These are phyloP conservation scores for Microcebus jonahi DNA, from an alignment of 2,113 vertebrate genomes.

Conservation along the genomic window DNA sequence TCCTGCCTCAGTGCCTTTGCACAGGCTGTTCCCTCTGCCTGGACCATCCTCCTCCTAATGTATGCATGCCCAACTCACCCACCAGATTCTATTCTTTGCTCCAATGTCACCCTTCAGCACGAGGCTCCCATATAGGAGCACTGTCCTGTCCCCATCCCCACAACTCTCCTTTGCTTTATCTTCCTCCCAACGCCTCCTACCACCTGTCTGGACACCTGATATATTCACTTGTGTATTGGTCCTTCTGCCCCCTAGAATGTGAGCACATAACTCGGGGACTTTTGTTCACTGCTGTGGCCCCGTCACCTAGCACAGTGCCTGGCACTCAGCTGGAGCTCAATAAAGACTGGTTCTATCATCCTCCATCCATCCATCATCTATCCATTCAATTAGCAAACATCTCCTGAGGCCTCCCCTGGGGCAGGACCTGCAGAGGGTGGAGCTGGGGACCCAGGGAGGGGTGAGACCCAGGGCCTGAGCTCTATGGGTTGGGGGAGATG, in stretches of 20 bases:
- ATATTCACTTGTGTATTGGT: neutral
- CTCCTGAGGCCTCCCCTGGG: neutral
- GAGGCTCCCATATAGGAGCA: neutral
- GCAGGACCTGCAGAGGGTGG: neutral
- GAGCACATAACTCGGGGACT: neutral
- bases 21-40: neutral
- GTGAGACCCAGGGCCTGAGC: neutral
- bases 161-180: neutral
- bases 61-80: neutral
- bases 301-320: neutral
- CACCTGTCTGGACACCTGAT: neutral
- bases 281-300: neutral
- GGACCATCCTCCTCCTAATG: neutral
- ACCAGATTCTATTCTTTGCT: neutral
- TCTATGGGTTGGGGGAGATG: neutral
- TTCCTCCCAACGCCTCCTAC: neutral
- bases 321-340: neutral
- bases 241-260: neutral
- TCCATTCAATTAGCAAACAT: neutral
- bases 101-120: neutral
- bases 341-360: neutral
- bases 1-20: conserved; percentile 38
- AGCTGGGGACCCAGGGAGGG: neutral
- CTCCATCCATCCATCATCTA: neutral
- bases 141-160: neutral